Conservation (phyloP, 2,113 vertebrate species). For the Clarias magur region DNA sequence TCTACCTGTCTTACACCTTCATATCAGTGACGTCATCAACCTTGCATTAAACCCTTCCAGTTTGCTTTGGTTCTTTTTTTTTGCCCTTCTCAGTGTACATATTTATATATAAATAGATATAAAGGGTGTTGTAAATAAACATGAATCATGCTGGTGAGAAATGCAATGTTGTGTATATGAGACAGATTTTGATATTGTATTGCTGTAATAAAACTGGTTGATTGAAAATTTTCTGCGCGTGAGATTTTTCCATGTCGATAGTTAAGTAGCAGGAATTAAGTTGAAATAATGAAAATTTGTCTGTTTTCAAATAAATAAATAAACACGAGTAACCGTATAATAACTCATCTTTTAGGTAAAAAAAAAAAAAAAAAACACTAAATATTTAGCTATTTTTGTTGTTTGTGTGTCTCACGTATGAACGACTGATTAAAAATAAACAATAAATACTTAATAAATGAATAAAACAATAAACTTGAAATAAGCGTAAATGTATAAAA, state of each 20-base stretch:
- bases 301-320: neutral
- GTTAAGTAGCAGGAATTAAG: neutral
- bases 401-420: neutral
- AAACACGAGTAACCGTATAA: neutral
- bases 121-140: conserved; percentile 63
- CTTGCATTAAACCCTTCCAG: neutral
- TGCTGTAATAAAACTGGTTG: conserved; percentile 78
- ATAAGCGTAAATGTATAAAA: neutral
- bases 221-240: conserved; percentile 47
- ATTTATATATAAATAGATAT: conserved; percentile 50
- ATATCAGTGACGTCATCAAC: conserved; percentile 1
- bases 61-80: neutral
- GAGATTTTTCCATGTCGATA: conserved; percentile 1
- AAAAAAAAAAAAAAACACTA: too few species aligned
- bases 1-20: conserved; percentile 1
- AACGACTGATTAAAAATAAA: neutral
- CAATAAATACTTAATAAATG: neutral
- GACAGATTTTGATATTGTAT: conserved; percentile 73
- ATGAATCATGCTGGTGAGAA: conserved; percentile 11
- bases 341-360: too few species aligned
- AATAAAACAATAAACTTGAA: neutral
- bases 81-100: neutral
- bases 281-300: neutral
- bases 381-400: neutral
- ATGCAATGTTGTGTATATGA: conserved; percentile 55